Conservation (phyloP, 2,888 invertebrate species). For the Carabus problematicus region DNA sequence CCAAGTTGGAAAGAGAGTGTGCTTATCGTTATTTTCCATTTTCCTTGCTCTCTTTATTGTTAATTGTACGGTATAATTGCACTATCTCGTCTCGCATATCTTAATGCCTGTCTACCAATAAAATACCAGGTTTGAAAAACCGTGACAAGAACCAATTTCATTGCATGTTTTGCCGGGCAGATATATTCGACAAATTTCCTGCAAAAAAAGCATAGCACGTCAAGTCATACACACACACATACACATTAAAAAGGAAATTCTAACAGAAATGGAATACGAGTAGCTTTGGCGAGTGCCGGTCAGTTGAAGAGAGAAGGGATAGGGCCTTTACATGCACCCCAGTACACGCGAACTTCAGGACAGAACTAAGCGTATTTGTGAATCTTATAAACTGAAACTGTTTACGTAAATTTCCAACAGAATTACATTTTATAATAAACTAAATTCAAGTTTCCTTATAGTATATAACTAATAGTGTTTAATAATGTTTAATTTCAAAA, state of each 20-base stretch:
- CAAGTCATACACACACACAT: neutral
- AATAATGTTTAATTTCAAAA: too few relatives aligned
- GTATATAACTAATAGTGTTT: too few relatives aligned
- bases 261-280: neutral
- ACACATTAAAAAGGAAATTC: slow-evolving; percentile 10
- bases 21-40: slow-evolving; percentile 26
- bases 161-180: slow-evolving; percentile 29
- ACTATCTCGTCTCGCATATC: slow-evolving; percentile 33
- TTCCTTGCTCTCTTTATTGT: slow-evolving; percentile 21
- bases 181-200: slow-evolving; percentile 32
- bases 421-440: too few relatives aligned
- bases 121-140: slow-evolving; percentile 23
- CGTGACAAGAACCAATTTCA: slow-evolving; percentile 26
- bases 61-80: slow-evolving; percentile 35
- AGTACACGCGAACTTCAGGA: too few relatives aligned
- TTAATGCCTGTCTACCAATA: slow-evolving; percentile 30
- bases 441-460: too few relatives aligned
- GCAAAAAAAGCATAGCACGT: slow-evolving; percentile 30
- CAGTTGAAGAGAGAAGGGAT: too few relatives aligned
- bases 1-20: neutral
- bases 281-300: neutral
- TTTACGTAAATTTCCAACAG: too few relatives aligned
- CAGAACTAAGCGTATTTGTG: too few relatives aligned
- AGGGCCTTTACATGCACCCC: too few relatives aligned
- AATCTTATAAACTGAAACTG: too few relatives aligned